Conservation (phyloP, 2,888 invertebrate genomes). For the Epinotia bilunana region DNA sequence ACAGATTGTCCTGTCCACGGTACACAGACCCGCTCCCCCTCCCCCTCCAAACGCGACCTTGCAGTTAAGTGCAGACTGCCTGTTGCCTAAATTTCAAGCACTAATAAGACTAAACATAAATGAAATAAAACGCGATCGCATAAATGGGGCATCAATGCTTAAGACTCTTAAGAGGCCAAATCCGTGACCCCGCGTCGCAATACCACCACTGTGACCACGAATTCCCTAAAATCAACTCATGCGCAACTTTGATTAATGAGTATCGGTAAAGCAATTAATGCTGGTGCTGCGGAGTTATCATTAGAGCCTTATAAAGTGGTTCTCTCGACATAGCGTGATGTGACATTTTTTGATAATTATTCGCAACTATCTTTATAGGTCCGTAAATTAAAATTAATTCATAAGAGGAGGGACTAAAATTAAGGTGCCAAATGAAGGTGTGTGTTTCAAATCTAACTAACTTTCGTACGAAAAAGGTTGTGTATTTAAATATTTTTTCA, state of each 20-base stretch:
- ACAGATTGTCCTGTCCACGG: too few relatives aligned
- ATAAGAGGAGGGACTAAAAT: too few relatives aligned
- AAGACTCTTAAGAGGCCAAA: constrained; percentile 14
- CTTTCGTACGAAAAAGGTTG: too few relatives aligned
- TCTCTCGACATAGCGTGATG: constrained; percentile 29
- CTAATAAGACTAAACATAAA: neutral
- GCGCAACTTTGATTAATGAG: constrained; percentile 42
- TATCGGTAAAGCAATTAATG: constrained; percentile 40
- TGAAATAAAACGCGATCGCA: constrained; percentile 6
- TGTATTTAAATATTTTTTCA: too few relatives aligned
- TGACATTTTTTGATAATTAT: constrained; percentile 26
- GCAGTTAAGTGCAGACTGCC: too few relatives aligned
- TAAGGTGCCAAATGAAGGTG: too few relatives aligned
- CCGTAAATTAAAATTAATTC: neutral
- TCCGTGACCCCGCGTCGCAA: constrained; percentile 33
- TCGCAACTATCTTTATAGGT: constrained; percentile 2
- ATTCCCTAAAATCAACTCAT: constrained; percentile 33
- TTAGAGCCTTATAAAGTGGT: constrained; percentile 25
- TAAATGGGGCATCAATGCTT: constrained; percentile 7
- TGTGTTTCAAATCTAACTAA: too few relatives aligned
- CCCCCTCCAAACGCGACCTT: too few relatives aligned
- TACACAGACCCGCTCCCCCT: too few relatives aligned
- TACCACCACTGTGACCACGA: constrained; percentile 38
- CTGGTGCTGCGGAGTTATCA: constrained; percentile 15
- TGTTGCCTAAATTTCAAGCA: neutral